These are phyloP conservation scores for Trinectes maculatus DNA, from an alignment of 2,113 vertebrate species.

Conservation along the genomic window DNA sequence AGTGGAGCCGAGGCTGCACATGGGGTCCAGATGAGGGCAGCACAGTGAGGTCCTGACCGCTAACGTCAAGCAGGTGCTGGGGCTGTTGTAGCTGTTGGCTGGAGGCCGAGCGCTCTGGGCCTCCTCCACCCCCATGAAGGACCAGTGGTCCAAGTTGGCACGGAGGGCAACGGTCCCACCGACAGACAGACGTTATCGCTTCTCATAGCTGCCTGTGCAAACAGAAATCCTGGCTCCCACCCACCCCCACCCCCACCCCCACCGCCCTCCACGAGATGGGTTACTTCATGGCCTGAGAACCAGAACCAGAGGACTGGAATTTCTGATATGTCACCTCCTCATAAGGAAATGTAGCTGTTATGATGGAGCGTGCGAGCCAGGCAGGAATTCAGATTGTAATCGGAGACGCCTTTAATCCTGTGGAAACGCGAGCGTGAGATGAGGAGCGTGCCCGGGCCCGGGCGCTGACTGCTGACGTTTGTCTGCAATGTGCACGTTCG, in stretches of 20 bases:
- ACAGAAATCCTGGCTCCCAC: slow-evolving; percentile 72
- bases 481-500: too few relatives aligned
- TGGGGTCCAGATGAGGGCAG: slow-evolving; percentile 76
- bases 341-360: slow-evolving; percentile 81
- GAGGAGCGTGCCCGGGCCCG: too few relatives aligned
- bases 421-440: slow-evolving; percentile 34
- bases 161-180: slow-evolving; percentile 35
- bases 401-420: slow-evolving; percentile 48
- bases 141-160: slow-evolving; percentile 55
- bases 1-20: slow-evolving; percentile 60
- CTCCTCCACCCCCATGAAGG: slow-evolving; percentile 18
- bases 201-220: slow-evolving; percentile 81
- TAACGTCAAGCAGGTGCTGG: slow-evolving; percentile 86
- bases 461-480: too few relatives aligned
- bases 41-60: slow-evolving; percentile 56
- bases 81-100: slow-evolving; percentile 74
- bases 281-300: slow-evolving; percentile 90
- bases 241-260: slow-evolving; percentile 56
- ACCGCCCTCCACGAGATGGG: slow-evolving; percentile 72
- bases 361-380: slow-evolving; percentile 23
- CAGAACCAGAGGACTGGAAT: slow-evolving; percentile 77
- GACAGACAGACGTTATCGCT: slow-evolving; percentile 67
- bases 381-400: slow-evolving; percentile 62
- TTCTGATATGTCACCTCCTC: slow-evolving; percentile 77
- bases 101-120: slow-evolving; percentile 53